Base-by-base conservation (phyloP, 2,888 invertebrate species). In the Ptychoptera contaminata region DNA sequence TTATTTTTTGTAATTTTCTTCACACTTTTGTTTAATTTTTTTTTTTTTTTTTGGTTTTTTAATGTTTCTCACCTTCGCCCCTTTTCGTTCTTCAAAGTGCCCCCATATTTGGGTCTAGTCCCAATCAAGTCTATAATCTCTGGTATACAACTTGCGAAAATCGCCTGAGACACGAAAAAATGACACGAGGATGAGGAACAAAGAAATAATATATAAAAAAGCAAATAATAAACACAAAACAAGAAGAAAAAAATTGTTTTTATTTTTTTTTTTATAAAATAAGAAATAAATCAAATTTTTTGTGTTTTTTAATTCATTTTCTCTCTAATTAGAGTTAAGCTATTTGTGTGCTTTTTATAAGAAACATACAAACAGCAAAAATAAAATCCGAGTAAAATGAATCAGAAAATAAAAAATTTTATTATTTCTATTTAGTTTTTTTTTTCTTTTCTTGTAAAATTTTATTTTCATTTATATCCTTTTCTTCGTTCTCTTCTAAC, bases 91-190 rank as follows among this genome's bases (percentile, higher is more conserved):
- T 97, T 96, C 83, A 93, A 91, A 73, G 94, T 91, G 74, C 97
- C 97, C 76, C 94, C 94, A 79, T 98, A 98, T 81, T 97, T 96
- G 77, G 96, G 93, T 77, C 96, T 88, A 79, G 92, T 92, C 75
- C 97, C 96, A 79, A 98, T 90, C 82, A 98, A 90, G 82, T 98
- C 97, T 77, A 94, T 94, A 77, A 98, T 97, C 85, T 98, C 97
- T 73, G 97, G 97, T 77, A 98, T 94, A 84, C 94, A 96, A 84
- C 93, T 94, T 79, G 97, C 97, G 87, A 98, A 98, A 84, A 97
- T 94, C 79, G 97, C 97, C 94, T 96, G 63, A 47, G 47, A 37
- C 30, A 72, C 31, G 16, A 30, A 30, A 15, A 16, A 16, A 12
- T 14, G 23, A 49, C 47, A 48, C 37, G 35, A 40, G 47, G 48